Evolutionary conservation across 2,113 vertebrate genomes (phyloP), one percentile per base, ranked within the genome.

Genomic region (Oreocharis arfaki): DNA sequence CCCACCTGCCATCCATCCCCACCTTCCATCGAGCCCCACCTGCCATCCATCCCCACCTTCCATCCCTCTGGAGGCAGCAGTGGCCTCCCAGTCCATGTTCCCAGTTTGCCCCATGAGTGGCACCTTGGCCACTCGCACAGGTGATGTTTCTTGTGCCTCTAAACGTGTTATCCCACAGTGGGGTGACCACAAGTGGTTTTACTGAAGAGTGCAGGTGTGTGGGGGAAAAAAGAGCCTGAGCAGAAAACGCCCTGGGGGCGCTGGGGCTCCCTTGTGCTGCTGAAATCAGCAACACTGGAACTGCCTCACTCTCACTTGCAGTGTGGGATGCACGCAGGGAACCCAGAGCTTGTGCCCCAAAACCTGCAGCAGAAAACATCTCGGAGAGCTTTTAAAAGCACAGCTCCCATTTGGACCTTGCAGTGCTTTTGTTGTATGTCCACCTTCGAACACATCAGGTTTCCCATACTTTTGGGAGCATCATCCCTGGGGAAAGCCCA

Each of bases 41-140:
- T 20, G 18, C n/a, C 76, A 19, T 16, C 50, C 61, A 1, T 14
- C 28, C 49, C 56, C 7, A 2, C 30, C 5, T 4, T 24, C 39
- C 70, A 14, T 13, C 60, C 32, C 70, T 1, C 26, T 28, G 6
- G 39, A 42, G 50, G 67, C 39, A 55, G 50, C 76, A 21, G 16
- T 39, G 7, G 0, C 8, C 30, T 70, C 65, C 35, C 9, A 5
- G 32, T 26, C 47, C 19, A 39, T 19, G 74, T 47, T 18, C 60
- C 53, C 13, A 16, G 2, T 53, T 57, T 63, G 39, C 20, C 20
- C 16, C 1, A 1, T 1, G 35, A 68, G 30, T 18, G 8, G 8
- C 1, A 2, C 53, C 41, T 30, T 32, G 59, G n/a, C 73, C 11
- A 4, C 37, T 28, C 1, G 0, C 15, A 4, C 12, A 3, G 23